phyloP scores from a whole-genome alignment of 2,113 vertebrate species.

The Oreochromis niloticus region DNA sequence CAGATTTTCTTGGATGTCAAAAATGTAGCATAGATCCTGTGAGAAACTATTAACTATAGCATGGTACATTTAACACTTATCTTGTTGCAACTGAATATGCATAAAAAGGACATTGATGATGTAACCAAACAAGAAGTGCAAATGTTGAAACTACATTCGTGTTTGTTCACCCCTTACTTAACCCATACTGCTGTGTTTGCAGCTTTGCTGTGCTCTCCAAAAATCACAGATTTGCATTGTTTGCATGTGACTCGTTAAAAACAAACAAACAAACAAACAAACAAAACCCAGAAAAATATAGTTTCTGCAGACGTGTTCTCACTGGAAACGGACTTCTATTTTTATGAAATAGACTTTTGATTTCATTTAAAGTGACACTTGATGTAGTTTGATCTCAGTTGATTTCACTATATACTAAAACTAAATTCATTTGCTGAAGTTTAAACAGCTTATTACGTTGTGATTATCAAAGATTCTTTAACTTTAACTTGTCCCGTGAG shows the following conservation, averaged over 20 bases:
- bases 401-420: neutral
- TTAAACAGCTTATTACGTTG: neutral
- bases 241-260: neutral
- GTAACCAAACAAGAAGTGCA: neutral
- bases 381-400: neutral
- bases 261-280: too few species aligned
- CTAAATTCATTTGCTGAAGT: neutral
- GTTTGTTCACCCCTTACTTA: fast-evolving
- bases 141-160: neutral
- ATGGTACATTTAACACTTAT: neutral
- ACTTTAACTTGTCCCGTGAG: neutral
- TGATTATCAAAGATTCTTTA: neutral
- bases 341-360: neutral
- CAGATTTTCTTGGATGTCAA: neutral
- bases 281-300: neutral
- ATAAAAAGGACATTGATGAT: neutral
- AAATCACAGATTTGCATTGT: neutral
- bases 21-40: neutral
- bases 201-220: neutral
- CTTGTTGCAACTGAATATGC: neutral
- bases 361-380: neutral
- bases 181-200: neutral
- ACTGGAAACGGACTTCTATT: neutral
- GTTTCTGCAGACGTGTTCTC: neutral
- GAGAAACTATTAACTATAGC: neutral